Base-by-base conservation (phyloP, 2,797 vertebrate species). In the Poeciliopsis paucimaculata region DNA sequence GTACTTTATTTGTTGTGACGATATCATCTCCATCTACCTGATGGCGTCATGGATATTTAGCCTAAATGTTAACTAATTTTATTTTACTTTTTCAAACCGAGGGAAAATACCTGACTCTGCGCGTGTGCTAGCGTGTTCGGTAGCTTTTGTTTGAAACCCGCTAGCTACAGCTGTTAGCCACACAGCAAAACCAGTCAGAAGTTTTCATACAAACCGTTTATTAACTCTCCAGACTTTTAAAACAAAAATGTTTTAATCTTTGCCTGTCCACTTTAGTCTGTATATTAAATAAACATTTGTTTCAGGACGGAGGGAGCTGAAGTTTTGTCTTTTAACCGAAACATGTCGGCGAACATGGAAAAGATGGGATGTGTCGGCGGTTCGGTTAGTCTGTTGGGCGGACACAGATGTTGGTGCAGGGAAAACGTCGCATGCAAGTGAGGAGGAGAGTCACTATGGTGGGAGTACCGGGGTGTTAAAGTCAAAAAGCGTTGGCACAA, bases 401-500 rank as follows among this genome's bases (percentile, higher is more conserved):
- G 82, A 87, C 70, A 75, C 86, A 85, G 87, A 53, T 91, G 89
- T 90, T 92, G 88, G 87, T 77, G 1, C 73, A 77, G 78, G 26
- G 89, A 66, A 88, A 91, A 92, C 90, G 88, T 92, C 78, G 57
- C 92, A 93, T 87, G 6, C 26, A 1, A 83, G 88, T 90, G 77
- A 90, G 62, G 87, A 88, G 28, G 55, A 75, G 72, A 81, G 72
- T 80, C n/a, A 75, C 83, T 16, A 11, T 77, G 76, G 36, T 4
- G 66, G 84, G 75, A 85, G 79, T 57, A 26, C 57, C 73, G 68
- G 66, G 77, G 75, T 64, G 75, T 77, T 20, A 45, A 77, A 82
- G 57, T 47, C 45, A n/a, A 11, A 41, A 57, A 28, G 34, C 23
- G 13, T 73, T 13, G 2, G 47, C 51, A 34, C 47, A 36, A 7